phyloP scores from a whole-genome alignment of 2,888 invertebrate genomes.

The Colostygia pectinataria region DNA sequence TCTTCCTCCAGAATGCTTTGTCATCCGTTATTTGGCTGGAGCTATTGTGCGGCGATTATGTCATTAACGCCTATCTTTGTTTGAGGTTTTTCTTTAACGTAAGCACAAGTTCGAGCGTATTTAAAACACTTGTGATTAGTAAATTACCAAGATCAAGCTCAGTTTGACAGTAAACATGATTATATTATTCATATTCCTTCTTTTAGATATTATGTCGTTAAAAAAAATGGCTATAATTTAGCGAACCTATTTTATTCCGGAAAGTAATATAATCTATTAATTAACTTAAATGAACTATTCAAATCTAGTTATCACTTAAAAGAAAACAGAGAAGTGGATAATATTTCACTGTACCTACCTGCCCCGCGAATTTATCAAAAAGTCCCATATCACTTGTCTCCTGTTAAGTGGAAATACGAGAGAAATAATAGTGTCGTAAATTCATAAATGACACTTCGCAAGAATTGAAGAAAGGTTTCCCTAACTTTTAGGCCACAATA shows the following conservation, averaged over 20 bases:
- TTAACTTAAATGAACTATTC: too few species aligned
- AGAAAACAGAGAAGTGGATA: too few species aligned
- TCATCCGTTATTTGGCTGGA: slow-evolving; percentile 34
- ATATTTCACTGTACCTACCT: slow-evolving; percentile 33
- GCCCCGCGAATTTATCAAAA: slow-evolving; percentile 37
- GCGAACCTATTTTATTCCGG: too few species aligned
- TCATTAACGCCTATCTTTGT: slow-evolving; percentile 17
- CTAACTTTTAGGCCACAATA: slow-evolving; percentile 67
- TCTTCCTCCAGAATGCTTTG: slow-evolving; percentile 41
- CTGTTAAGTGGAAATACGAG: slow-evolving; percentile 40
- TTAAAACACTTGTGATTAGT: too few species aligned
- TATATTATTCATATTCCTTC: too few species aligned
- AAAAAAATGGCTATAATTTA: too few species aligned
- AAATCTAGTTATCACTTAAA: slow-evolving; percentile 2
- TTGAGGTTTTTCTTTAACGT: not conserved
- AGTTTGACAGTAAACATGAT: too few species aligned
- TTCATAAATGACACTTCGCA: slow-evolving; percentile 63
- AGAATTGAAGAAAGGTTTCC: slow-evolving; percentile 52
- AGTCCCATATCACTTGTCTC: slow-evolving; percentile 44
- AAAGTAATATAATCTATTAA: too few species aligned
- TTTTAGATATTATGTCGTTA: too few species aligned
- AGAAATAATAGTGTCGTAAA: slow-evolving; percentile 63
- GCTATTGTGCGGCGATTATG: slow-evolving; percentile 29
- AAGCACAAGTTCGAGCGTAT: too few species aligned
- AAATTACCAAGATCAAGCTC: too few species aligned